A percentile compares a stretch with the other conserved stretches of the same genome.
These are phyloP conservation scores for Andrena minutula DNA, from an alignment of 2,888 invertebrate genomes.

Conservation along the genomic window DNA sequence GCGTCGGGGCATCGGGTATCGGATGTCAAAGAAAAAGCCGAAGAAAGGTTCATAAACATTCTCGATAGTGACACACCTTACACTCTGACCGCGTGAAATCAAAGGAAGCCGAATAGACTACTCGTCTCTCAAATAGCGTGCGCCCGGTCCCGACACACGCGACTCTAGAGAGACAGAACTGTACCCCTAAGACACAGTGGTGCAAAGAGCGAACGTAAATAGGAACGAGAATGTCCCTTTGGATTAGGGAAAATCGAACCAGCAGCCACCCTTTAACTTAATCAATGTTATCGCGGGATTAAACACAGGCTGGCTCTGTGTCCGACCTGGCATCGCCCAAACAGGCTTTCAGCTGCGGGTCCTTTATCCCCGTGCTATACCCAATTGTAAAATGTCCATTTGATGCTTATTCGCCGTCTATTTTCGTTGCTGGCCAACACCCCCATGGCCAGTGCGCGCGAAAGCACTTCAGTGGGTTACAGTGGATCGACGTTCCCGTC, in stretches of 20 bases:
- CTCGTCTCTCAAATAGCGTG: too few relatives aligned
- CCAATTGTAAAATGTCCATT: constrained; percentile 37
- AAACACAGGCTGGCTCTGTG: constrained; percentile 65
- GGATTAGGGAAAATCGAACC: constrained; percentile 52
- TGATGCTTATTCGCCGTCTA: constrained; percentile 16
- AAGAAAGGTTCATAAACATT: too few relatives aligned
- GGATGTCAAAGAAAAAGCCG: too few relatives aligned
- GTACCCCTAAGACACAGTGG: too few relatives aligned
- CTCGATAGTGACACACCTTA: too few relatives aligned
- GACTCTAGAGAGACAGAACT: too few relatives aligned
- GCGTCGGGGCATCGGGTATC: too few relatives aligned
- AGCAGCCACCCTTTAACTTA: constrained; percentile 71
- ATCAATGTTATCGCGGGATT: constrained; percentile 78
- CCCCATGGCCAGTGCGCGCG: too few relatives aligned
- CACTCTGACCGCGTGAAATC: too few relatives aligned
- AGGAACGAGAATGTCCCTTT: constrained; percentile 6
- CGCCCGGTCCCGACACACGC: too few relatives aligned
- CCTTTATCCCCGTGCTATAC: constrained; percentile 47
- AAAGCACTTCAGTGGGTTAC: neutral
- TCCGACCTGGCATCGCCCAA: constrained; percentile 51
- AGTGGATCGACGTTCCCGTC: neutral
- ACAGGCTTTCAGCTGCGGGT: constrained; percentile 65
- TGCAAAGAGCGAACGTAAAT: neutral
- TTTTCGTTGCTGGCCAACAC: neutral
- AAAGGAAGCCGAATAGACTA: too few relatives aligned